phyloP scores from a whole-genome alignment of 1,140 invertebrate genomes.

The Hypothenemus hampei region DNA sequence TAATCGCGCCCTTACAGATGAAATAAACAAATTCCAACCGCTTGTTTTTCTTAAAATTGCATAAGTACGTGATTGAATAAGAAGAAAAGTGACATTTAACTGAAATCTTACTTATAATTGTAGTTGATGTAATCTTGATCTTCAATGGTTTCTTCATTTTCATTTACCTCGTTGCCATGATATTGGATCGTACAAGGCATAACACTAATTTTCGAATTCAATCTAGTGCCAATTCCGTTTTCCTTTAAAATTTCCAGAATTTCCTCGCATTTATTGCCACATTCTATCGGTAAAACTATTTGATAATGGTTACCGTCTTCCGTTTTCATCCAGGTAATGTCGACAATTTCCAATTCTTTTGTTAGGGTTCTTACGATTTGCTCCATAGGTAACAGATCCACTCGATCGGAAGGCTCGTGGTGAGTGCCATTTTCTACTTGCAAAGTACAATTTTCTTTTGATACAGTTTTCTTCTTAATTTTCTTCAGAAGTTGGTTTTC shows the following conservation, averaged over 20 bases:
- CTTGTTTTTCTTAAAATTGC: conserved; percentile 39
- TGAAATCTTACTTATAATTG: conserved; percentile 2
- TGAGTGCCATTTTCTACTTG: conserved; percentile 3
- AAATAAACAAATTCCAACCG: conserved; percentile 54
- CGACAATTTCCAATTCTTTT: conserved; percentile 19
- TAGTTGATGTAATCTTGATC: conserved; percentile 11
- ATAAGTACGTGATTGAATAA: no score
- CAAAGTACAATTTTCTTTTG: not conserved
- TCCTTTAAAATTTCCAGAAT: conserved; percentile 43
- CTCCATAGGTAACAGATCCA: conserved; percentile 11
- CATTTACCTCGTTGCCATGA: conserved; percentile 24
- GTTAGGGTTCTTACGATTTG: conserved; percentile 2
- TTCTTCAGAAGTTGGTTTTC: conserved; percentile 29
- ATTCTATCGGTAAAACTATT: conserved; percentile 45
- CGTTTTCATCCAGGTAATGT: conserved; percentile 27
- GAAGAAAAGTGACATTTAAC: no score
- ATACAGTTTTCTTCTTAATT: conserved; percentile 17
- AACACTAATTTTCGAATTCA: conserved; percentile 45
- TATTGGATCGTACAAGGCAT: conserved; percentile 48
- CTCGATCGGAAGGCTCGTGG: not conserved
- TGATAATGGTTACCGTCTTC: conserved; percentile 39
- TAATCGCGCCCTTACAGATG: conserved; percentile 56
- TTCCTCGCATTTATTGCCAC: conserved; percentile 44
- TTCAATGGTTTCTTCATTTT: conserved; percentile 20
- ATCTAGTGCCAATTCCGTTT: conserved; percentile 42